phyloP scores from a whole-genome alignment of 2,888 invertebrate genomes.

The Ernsta delagoae region DNA sequence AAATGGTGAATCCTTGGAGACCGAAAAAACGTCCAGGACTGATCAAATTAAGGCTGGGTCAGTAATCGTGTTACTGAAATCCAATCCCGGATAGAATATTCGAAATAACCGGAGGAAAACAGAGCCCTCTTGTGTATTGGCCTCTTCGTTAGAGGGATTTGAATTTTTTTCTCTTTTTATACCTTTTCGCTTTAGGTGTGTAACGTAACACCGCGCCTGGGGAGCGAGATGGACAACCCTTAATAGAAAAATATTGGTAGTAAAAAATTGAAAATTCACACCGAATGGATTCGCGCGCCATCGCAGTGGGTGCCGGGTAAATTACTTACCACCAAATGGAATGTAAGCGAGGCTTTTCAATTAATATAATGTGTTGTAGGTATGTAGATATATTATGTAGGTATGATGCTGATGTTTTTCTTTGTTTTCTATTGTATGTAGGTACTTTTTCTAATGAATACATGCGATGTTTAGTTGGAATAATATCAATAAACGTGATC shows the following conservation, averaged over 20 bases:
- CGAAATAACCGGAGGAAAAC: slow-evolving; percentile 75
- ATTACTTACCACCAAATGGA: slow-evolving; percentile 28
- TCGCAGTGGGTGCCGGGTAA: slow-evolving; percentile 24
- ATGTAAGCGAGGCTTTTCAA: slow-evolving; percentile 35
- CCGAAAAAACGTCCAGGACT: slow-evolving; percentile 67
- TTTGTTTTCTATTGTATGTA: slow-evolving; percentile 12
- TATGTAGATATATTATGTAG: too few species aligned
- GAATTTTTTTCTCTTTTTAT: slow-evolving; percentile 59
- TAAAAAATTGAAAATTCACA: slow-evolving; percentile 71
- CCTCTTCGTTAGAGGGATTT: slow-evolving; percentile 81
- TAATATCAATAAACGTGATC: background rate
- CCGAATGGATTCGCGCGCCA: slow-evolving; percentile 48
- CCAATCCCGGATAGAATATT: slow-evolving; percentile 75
- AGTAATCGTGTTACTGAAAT: slow-evolving; percentile 83
- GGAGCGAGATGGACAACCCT: slow-evolving; percentile 75
- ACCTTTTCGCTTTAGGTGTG: slow-evolving; percentile 70
- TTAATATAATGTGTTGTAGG: slow-evolving; percentile 27
- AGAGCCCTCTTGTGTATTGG: slow-evolving; percentile 76
- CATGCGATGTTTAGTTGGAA: background rate
- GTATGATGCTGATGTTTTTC: slow-evolving; percentile 12
- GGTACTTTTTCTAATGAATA: too few species aligned
- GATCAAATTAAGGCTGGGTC: slow-evolving; percentile 82
- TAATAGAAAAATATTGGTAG: slow-evolving; percentile 75
- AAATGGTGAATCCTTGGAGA: slow-evolving; percentile 52
- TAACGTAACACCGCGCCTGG: slow-evolving; percentile 68